Base-by-base conservation (phyloP, 2,888 invertebrate genomes). In the Amphipoea oculea region DNA sequence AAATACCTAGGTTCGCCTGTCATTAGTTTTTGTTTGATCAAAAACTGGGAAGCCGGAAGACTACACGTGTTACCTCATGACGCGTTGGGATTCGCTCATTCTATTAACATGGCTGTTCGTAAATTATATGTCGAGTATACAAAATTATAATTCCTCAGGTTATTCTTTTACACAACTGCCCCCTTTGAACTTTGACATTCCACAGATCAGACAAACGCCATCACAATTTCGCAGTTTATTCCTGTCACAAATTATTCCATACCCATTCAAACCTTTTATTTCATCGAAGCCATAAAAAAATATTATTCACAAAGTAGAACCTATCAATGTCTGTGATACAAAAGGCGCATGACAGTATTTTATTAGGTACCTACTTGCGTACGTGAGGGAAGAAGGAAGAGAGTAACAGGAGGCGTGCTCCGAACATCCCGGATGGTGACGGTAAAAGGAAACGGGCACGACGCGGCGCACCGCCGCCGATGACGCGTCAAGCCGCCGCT, bases 391-490 rank as follows among this genome's bases (percentile, higher is more conserved):
- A 93, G 91, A 91, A 93, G 93, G 94, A 94, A 93, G 90, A 90
- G 88, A 88, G 85, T 77, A 90, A 90, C 88, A 92, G 89, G 91
- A 93, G 92, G 90, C 91, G 91, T 89, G 91, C 83, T 88, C 82
- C 89, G 89, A 89, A 88, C 93, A 92, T 94, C 94, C 95, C 92
- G 94, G 94, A 94, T 94, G 92, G 89, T 86, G 92, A 89, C 91
- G 91, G 84, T 88, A 90, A 85, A 89, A 93, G 94, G 94, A 93
- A 94, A 89, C 90, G 81, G 89, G 90, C 90, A 90, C 90, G 92
- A 89, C 90, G 83, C 83, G 75, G 67, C 69, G 69, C 68, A 83
- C 73, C 82, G 78, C 78, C 72, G 68, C 78, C 74, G 90, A 82
- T 80, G 88, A 89, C 85, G 87, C 78, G 89, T 66, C 78, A 54